These are phyloP conservation scores for Heteromormyrus szaboi DNA, from an alignment of 2,797 vertebrate genomes.

Conservation along the genomic window DNA sequence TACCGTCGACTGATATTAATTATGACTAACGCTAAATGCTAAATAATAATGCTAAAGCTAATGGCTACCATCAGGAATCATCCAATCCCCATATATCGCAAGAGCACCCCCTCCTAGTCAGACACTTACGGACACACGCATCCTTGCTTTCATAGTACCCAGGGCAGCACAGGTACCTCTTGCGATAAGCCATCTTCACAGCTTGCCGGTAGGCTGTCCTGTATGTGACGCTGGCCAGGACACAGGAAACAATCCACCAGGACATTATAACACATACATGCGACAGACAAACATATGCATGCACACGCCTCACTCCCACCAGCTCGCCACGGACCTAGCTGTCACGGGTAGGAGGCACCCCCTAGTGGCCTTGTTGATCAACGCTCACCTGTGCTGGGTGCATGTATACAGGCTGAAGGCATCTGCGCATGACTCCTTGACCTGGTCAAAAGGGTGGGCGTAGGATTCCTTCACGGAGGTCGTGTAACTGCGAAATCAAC, in stretches of 20 bases:
- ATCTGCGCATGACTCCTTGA: conserved; percentile 62
- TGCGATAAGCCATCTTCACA: conserved; percentile 72
- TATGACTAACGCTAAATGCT: background rate
- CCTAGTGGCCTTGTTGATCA: background rate
- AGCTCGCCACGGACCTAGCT: background rate
- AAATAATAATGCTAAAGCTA: background rate
- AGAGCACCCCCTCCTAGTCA: background rate
- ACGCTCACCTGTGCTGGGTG: conserved; percentile 69
- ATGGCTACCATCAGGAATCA: background rate
- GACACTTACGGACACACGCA: conserved; percentile 80
- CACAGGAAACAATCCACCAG: background rate
- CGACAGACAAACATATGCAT: background rate
- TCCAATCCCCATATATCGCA: background rate
- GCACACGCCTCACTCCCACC: background rate
- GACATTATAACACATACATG: background rate
- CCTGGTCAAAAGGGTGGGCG: conserved; percentile 70
- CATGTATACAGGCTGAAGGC: conserved; percentile 66
- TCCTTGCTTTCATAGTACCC: conserved; percentile 83
- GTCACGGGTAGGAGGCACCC: background rate
- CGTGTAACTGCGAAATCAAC: conserved; percentile 64
- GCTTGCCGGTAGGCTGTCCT: conserved; percentile 81
- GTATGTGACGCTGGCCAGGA: conserved; percentile 70
- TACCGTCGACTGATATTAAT: background rate
- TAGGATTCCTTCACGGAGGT: conserved; percentile 80
- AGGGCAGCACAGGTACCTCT: conserved; percentile 78